Base-by-base conservation (phyloP, 2,113 vertebrate species). In the Gallinago jamesoni region DNA sequence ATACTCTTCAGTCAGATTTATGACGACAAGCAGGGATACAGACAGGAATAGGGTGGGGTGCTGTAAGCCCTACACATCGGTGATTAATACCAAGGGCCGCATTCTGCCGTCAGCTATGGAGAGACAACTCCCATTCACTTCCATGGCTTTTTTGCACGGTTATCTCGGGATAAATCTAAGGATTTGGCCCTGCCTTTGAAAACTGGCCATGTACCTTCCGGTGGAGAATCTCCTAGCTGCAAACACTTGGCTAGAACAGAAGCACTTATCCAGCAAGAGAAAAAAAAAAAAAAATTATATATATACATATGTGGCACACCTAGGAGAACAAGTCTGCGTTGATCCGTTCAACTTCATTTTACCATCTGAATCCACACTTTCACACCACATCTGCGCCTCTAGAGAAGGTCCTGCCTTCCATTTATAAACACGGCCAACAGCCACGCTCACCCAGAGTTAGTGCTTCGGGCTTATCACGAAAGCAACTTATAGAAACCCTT, bases 21-120 rank as follows among this genome's bases (percentile, higher is more conserved):
- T 97, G 97, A 97, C 94, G 92, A 97, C 95, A 96, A 98, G 96
- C 93, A 30, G 96, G 96, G 97, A 96, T 95, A 90, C 75, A 96
- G 96, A 97, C 97, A 98, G 97, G 97, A 98, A 98, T 93, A 97
- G 97, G 97, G 97, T 96, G 97, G 96, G 96, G 97, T 95, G 97
- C 97, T 97, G 94, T 82, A 97, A 98, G 90, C 93, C 90, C 93
- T 94, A 87, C 95, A 91, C 94, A 87, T 87, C 10, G 6, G 83
- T 93, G 87, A 96, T 96, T 96, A 96, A 96, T 70, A 92, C 27
- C 14, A 37, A 96, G 94, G 94, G 86, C 90, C 3, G 30, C 72
- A 67, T 93, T 96, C 81, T 95, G 77, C 96, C 48, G 35, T 70
- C 91, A 95, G 91, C 87, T 57, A 53, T 21, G 63, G 52, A 23